phyloP scores from a whole-genome alignment of 2,113 vertebrate genomes.

The Oryzias melastigma region DNA sequence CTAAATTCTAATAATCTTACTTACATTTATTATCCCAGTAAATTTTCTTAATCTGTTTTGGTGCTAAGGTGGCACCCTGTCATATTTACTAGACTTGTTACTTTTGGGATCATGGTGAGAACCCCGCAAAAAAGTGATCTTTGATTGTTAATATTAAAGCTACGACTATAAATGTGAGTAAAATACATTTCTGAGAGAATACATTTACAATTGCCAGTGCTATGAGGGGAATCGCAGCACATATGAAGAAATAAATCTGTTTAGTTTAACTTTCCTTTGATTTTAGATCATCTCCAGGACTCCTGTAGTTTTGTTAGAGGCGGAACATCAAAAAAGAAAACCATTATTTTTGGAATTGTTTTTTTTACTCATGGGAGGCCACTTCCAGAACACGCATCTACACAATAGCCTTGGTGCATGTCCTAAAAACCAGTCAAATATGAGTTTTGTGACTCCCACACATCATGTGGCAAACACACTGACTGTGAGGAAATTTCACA shows the following conservation, averaged over 20 bases:
- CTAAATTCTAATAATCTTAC: too few relatives aligned
- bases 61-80: too few relatives aligned
- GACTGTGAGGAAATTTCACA: constrained; percentile 64
- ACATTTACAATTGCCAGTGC: too few relatives aligned
- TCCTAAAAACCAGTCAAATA: constrained; percentile 60
- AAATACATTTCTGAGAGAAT: too few relatives aligned
- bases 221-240: too few relatives aligned
- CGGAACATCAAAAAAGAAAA: constrained; percentile 14
- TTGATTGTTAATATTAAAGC: too few relatives aligned
- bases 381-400: constrained; percentile 41
- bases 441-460: constrained; percentile 53
- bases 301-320: constrained; percentile 14
- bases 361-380: constrained; percentile 29
- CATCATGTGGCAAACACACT: constrained; percentile 17
- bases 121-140: too few relatives aligned
- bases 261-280: constrained; percentile 2
- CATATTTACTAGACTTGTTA: too few relatives aligned
- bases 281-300: constrained; percentile 11
- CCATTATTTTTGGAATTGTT: constrained; percentile 42
- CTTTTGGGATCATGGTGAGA: too few relatives aligned
- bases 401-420: constrained; percentile 24
- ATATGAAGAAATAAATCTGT: not conserved
- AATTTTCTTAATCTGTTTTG: too few relatives aligned
- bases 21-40: too few relatives aligned
- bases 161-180: too few relatives aligned